Evolutionary conservation across 2,797 vertebrate genomes (phyloP).

Genomic region (Sardinella longiceps): DNA sequence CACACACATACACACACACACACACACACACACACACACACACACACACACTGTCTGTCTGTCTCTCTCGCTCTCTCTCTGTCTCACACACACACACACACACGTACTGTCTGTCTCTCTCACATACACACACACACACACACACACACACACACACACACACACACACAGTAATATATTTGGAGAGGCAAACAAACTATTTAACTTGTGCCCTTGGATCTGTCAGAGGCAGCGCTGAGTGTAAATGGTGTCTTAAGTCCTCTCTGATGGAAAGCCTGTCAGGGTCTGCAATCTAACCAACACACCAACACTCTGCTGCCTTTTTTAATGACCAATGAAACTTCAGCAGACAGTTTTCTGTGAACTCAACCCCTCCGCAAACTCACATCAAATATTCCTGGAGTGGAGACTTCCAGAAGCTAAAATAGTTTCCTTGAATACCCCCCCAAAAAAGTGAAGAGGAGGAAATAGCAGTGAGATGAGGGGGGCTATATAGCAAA

Average conservation of each 20-base stretch:
- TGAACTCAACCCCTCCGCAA: neutral
- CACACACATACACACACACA: no score
- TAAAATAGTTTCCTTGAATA: slow-evolving; percentile 8
- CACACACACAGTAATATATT: neutral
- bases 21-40: no score
- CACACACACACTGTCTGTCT: no score
- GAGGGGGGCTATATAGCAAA: neutral
- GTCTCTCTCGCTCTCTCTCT: no score
- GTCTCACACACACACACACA: no score
- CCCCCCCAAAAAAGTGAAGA: neutral
- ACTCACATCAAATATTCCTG: neutral
- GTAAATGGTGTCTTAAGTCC: neutral
- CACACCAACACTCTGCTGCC: neutral
- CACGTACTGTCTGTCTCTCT: no score
- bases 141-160: neutral
- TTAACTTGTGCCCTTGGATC: neutral
- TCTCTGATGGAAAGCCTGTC: neutral
- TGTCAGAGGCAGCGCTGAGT: neutral
- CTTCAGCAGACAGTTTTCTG: neutral
- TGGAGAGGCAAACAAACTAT: neutral
- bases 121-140: no score
- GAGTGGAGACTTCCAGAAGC: neutral
- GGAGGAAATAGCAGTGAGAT: neutral
- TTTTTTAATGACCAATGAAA: neutral
- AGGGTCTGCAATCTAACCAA: neutral